Base-by-base conservation (phyloP, 1,140 invertebrate genomes). In the Brachionus koreanus region DNA sequence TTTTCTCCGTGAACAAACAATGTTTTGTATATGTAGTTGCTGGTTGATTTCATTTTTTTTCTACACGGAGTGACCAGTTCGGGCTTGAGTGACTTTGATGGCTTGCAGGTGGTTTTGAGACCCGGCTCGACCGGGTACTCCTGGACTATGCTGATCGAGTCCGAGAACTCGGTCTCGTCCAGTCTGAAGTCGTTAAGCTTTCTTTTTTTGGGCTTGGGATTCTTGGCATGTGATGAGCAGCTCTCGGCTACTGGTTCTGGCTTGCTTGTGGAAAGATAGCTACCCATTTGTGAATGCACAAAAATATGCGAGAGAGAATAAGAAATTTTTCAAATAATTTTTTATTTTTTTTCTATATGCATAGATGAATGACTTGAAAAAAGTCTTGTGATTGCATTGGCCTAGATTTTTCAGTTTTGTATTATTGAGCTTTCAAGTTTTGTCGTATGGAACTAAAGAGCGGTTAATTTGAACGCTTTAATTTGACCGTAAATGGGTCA, bases 1-100 rank as follows among this genome's bases (percentile, higher is more conserved):
- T 92, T 92, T 87, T 92, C 91, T 83, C 93, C 92, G 87, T 94
- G 92, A 85, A 92, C 88, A 86, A 93, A 94, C 16, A 94, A 86
- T 1, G 93, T 92, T 84, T 93, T 91, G 85, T 93, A 94, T 83
- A 94, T 94, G 85, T 94, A 94, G 84, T 93, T 90, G 12, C 92
- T 91, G 13, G 93, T 94, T 25, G 91, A 92, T 25, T 91, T 86
- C n/a, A 93, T 87, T 87, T 92, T 93, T 86, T 91, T 92, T 85
- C 93, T 12, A 25, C 42, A 46, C 46, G 69, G 69, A 12, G 6
- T 74, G 9, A 74, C n/a, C 16, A 74, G 10, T 29, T 46, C 69
- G 4, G 37, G 69, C 13, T 74, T 74, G 9, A 74, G 10, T 9
- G 23, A 13, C 5, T 49, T 43, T 2, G 33, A n/a, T 5, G 5